Percentiles rank a stretch among this genome's conserved stretches.
Conservation (phyloP, 1,140 invertebrate species). For the Papilio helenus region DNA sequence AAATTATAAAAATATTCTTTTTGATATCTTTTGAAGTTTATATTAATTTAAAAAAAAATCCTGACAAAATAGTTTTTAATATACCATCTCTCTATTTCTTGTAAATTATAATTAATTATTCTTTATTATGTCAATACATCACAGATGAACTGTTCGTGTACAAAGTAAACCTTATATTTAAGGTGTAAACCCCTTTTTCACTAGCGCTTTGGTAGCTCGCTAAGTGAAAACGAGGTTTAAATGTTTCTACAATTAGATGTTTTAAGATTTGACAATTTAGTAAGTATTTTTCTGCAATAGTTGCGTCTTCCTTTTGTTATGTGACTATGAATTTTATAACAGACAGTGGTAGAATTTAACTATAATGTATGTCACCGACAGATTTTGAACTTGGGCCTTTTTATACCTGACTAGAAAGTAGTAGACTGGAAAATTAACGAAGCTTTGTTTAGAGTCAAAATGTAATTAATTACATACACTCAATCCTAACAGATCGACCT, state of each 20-base stretch:
- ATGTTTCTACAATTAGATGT: not conserved
- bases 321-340: constrained; percentile 5
- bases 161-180: not conserved
- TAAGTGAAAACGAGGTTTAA: not conserved
- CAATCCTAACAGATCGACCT: no score
- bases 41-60: not conserved
- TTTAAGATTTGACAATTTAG: not conserved
- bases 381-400: not conserved
- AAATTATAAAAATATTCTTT: not conserved
- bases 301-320: constrained; percentile 12
- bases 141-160: not conserved
- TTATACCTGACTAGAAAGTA: not conserved
- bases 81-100: constrained; percentile 1
- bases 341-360: not conserved
- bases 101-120: not conserved
- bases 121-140: not conserved
- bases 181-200: not conserved
- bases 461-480: no score
- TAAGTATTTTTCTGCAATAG: constrained; percentile 4
- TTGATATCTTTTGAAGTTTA: not conserved
- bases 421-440: no score
- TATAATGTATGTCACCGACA: not conserved
- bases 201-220: not conserved
- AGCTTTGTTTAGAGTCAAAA: no score
- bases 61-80: constrained; percentile 5